Evolutionary conservation across 2,888 invertebrate genomes (phyloP).

Genomic region (Bombylius discolor): DNA sequence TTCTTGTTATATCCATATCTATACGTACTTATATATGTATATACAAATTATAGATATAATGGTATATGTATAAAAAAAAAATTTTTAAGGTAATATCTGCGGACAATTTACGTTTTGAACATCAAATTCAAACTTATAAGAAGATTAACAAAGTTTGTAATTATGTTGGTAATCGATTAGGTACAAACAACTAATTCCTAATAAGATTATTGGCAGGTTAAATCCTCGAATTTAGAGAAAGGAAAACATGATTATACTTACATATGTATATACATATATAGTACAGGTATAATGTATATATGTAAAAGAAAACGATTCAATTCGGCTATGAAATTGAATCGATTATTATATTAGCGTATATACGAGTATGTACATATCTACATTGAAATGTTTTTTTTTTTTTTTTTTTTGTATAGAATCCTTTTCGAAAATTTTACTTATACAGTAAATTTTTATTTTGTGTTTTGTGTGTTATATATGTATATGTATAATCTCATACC

Average conservation of each 20-base stretch:
- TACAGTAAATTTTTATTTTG: too few species aligned
- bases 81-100: conserved; percentile 4
- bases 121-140: conserved; percentile 17
- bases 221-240: neutral
- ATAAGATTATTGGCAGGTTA: conserved; percentile 33
- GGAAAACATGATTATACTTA: too few species aligned
- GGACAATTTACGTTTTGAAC: conserved; percentile 9
- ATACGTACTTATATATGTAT: too few species aligned
- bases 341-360: conserved; percentile 15
- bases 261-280: too few species aligned
- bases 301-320: conserved; percentile 16
- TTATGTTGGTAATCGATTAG: conserved; percentile 39
- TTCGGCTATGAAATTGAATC: conserved; percentile 29
- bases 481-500: too few species aligned
- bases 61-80: too few species aligned
- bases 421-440: too few species aligned
- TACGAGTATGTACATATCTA: neutral
- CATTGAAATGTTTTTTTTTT: too few species aligned
- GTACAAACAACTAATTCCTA: conserved; percentile 38
- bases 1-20: too few species aligned
- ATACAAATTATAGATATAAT: too few species aligned
- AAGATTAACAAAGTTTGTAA: conserved; percentile 37
- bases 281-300: neutral
- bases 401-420: too few species aligned
- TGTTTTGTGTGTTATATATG: too few species aligned